A percentile compares a stretch with the other conserved stretches of the same genome.
Evolutionary conservation across 1,140 invertebrate genomes (phyloP).

Genomic region (Heterodera schachtii): DNA sequence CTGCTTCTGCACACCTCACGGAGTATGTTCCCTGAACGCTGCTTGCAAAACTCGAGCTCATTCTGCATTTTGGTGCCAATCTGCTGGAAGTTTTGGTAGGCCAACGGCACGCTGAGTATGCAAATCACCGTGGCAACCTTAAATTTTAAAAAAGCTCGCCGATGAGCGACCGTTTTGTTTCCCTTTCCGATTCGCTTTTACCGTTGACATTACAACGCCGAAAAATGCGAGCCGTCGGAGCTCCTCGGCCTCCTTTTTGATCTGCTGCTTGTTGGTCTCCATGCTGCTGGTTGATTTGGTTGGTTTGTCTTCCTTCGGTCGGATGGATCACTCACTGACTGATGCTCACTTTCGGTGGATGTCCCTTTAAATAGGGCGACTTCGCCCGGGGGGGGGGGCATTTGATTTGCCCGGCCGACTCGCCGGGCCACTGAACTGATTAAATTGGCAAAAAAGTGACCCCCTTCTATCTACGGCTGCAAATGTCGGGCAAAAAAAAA

Average conservation of each 20-base stretch:
- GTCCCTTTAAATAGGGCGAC: neutral
- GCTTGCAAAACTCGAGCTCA: slow-evolving; percentile 61
- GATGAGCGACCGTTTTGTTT: no score
- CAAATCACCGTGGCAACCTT: slow-evolving; percentile 54
- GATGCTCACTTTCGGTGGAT: neutral
- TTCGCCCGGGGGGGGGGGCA: no score
- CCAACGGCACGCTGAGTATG: slow-evolving; percentile 55
- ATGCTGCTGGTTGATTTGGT: neutral
- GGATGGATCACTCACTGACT: no score
- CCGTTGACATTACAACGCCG: neutral
- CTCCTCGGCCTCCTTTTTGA: neutral
- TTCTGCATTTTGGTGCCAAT: slow-evolving; percentile 61
- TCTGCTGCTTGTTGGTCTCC: neutral
- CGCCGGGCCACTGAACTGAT: neutral
- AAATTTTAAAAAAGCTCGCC: neutral
- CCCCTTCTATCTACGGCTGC: neutral
- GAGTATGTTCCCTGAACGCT: slow-evolving; percentile 60
- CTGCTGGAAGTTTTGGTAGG: slow-evolving; percentile 52
- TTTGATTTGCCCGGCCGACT: neutral
- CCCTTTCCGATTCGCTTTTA: neutral
- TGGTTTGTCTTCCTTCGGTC: neutral
- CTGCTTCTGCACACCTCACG: slow-evolving; percentile 45
- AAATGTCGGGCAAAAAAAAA: neutral
- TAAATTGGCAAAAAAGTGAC: neutral
- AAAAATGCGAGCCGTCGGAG: neutral